Conservation (phyloP, 2,888 invertebrate species). For the Liopterus haemorrhoidalis region DNA sequence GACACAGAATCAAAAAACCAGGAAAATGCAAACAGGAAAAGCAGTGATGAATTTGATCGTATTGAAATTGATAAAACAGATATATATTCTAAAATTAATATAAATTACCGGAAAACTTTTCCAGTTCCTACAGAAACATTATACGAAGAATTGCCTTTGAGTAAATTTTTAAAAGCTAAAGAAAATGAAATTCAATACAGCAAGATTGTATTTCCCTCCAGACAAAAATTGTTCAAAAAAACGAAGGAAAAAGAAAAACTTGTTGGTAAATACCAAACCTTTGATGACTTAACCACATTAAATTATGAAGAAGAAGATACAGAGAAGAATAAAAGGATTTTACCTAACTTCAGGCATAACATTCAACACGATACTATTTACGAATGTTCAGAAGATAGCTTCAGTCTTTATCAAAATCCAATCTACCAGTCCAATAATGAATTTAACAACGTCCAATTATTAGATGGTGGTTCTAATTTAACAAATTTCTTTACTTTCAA, state of each 20-base stretch:
- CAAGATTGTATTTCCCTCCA: conserved; percentile 18
- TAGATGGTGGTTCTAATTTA: conserved; percentile 14
- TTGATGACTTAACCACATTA: conserved; percentile 16
- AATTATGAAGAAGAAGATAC: conserved; percentile 2
- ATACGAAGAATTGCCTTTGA: conserved; percentile 15
- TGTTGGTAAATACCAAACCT: conserved; percentile 19
- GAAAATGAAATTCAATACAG: conserved; percentile 20
- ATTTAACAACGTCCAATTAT: conserved; percentile 13
- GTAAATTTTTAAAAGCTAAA: conserved; percentile 16
- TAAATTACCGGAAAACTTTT: conserved; percentile 42
- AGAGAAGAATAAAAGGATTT: conserved; percentile 3
- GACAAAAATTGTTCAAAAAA: conserved; percentile 12
- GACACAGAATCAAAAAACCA: neutral
- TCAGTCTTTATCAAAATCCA: conserved; percentile 43
- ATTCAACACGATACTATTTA: conserved; percentile 43
- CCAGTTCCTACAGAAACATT: conserved; percentile 28
- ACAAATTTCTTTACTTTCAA: conserved; percentile 7
- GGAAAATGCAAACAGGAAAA: conserved; percentile 17
- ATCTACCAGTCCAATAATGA: conserved; percentile 36
- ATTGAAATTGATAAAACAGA: conserved; percentile 28
- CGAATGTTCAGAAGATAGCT: conserved; percentile 44
- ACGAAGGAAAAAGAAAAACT: conserved; percentile 12
- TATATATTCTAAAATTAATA: conserved; percentile 35
- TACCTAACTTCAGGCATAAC: conserved; percentile 4
- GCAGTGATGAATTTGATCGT: conserved; percentile 28